A percentile compares a stretch with the other conserved stretches of the same genome.
Conservation (phyloP, 2,888 invertebrate species). For the Drosophila acutilabella region DNA sequence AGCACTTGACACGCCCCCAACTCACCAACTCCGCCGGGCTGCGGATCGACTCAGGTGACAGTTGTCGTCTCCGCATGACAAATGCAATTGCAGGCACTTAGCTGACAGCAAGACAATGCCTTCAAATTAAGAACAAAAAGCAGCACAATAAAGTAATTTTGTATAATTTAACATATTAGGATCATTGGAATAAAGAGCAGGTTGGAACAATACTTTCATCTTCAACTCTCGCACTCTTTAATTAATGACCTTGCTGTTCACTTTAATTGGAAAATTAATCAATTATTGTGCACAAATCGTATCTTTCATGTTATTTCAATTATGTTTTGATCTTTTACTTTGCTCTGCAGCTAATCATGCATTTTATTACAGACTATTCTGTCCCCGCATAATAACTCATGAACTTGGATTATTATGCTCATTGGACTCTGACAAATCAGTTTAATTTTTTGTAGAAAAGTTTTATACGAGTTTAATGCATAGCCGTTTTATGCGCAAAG, state of each 20-base stretch:
- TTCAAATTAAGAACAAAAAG: background rate
- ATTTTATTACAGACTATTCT: background rate
- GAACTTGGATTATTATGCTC: background rate
- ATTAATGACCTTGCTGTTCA: too few species aligned
- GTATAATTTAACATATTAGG: conserved; percentile 14
- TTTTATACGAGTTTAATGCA: conserved; percentile 32
- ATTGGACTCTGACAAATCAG: conserved; percentile 16
- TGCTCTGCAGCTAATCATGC: background rate
- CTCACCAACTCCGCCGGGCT: background rate
- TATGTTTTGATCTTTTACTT: background rate
- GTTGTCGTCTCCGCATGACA: conserved; percentile 64
- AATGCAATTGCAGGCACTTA: conserved; percentile 68
- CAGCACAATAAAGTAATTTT: conserved; percentile 14
- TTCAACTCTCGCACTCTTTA: too few species aligned
- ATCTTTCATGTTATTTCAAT: background rate
- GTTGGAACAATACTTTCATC: background rate
- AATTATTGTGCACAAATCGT: too few species aligned
- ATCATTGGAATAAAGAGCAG: background rate
- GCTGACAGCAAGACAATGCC: conserved; percentile 10
- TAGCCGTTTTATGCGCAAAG: conserved; percentile 35
- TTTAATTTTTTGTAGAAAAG: conserved; percentile 5
- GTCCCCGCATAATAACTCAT: background rate
- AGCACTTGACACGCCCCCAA: conserved; percentile 5
- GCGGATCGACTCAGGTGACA: conserved; percentile 27
- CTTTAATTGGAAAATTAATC: too few species aligned